A percentile compares a stretch with the other conserved stretches of the same genome.
These are phyloP conservation scores for Trinectes maculatus DNA, from an alignment of 2,113 vertebrate species.

Conservation along the genomic window DNA sequence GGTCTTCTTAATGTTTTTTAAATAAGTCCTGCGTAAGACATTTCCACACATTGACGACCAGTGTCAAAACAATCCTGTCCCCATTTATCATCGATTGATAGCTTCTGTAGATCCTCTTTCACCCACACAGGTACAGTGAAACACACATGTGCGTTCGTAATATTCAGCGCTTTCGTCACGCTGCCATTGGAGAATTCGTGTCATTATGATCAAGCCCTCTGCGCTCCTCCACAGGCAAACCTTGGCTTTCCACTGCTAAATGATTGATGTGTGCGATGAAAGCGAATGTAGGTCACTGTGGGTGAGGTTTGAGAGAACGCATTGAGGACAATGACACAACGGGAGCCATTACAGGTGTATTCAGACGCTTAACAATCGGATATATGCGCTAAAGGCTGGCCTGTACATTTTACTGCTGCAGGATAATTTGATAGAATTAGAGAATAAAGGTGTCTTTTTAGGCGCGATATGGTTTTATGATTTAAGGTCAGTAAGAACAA, in stretches of 20 bases:
- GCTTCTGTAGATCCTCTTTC: constrained; percentile 24
- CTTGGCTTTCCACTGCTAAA: constrained; percentile 74
- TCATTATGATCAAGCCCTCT: constrained; percentile 60
- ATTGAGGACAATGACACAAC: constrained; percentile 67
- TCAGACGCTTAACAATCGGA: constrained; percentile 47
- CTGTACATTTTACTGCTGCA: constrained; percentile 26
- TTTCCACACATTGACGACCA: constrained; percentile 8
- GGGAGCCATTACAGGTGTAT: constrained; percentile 61
- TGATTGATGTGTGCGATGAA: constrained; percentile 78
- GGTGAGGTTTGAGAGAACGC: constrained; percentile 62
- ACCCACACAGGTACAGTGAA: constrained; percentile 4
- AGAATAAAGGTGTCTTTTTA: constrained; percentile 1
- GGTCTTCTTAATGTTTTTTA: too few species aligned
- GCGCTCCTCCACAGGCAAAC: constrained; percentile 61
- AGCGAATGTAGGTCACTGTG: constrained; percentile 74
- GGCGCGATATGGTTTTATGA: constrained; percentile 36
- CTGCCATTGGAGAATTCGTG: constrained; percentile 59
- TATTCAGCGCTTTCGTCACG: constrained; percentile 10
- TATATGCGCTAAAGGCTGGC: constrained; percentile 30
- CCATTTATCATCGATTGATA: constrained; percentile 11
- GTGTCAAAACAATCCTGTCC: constrained; percentile 24
- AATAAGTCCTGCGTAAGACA: too few species aligned
- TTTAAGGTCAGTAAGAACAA: constrained; percentile 11
- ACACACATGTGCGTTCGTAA: constrained; percentile 20
- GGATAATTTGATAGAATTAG: constrained; percentile 40